Evolutionary conservation across 2,113 vertebrate species (phyloP).

Genomic region (Phylloscopus trochilus): DNA sequence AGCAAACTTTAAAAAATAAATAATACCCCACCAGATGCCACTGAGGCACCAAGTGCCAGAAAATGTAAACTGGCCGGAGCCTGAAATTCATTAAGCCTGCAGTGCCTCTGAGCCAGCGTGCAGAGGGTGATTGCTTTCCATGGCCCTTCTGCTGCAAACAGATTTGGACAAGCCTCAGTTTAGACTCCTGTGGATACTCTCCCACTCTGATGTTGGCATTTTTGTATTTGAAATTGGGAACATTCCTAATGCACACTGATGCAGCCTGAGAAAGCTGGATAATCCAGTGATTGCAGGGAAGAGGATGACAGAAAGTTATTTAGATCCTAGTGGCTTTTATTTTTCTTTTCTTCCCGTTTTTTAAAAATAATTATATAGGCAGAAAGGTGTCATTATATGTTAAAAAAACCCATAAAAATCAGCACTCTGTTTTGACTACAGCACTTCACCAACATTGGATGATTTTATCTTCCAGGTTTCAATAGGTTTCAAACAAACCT

Average conservation of each 20-base stretch:
- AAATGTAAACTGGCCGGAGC: neutral
- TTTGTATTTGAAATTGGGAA: neutral
- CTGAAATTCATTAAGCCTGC: neutral
- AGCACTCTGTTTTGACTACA: neutral
- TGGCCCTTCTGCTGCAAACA: neutral
- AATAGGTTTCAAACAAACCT: neutral
- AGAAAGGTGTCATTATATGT: neutral
- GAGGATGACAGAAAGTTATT: neutral
- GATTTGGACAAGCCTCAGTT: neutral
- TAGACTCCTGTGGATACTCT: neutral
- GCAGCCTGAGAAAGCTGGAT: neutral
- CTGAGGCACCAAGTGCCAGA: neutral
- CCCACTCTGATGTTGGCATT: neutral
- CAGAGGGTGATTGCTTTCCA: neutral
- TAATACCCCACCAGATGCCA: neutral
- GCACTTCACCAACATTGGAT: neutral
- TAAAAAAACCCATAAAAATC: too few species aligned
- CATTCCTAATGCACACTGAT: neutral
- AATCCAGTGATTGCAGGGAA: neutral
- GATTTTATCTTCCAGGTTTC: neutral
- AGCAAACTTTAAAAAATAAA: neutral
- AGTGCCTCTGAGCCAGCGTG: neutral
- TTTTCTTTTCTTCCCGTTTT: neutral
- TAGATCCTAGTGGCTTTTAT: neutral
- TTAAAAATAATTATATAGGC: neutral